A percentile compares a stretch with the other conserved stretches of the same genome.
These are phyloP conservation scores for Mobula hypostoma DNA, from an alignment of 2,113 vertebrate species.

Conservation along the genomic window DNA sequence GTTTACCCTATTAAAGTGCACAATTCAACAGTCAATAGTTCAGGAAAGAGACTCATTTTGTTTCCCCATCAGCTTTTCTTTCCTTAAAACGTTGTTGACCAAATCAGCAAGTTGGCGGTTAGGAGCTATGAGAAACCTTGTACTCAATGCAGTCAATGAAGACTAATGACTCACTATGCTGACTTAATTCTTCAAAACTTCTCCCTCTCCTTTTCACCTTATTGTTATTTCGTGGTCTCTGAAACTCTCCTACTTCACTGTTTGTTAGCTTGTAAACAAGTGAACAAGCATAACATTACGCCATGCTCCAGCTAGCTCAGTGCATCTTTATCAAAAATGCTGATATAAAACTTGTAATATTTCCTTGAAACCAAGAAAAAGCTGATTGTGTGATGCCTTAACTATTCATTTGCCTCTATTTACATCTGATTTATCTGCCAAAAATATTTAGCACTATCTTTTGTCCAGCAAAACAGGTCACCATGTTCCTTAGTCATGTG, in stretches of 20 bases:
- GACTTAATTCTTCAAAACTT: not conserved
- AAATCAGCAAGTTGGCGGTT: not conserved
- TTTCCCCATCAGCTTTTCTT: not conserved
- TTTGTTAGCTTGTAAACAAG: conserved; percentile 13
- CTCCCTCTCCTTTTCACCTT: not conserved
- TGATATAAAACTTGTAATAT: not conserved
- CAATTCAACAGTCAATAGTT: not conserved
- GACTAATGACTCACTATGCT: not conserved
- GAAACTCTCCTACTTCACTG: not conserved
- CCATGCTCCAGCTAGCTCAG: not conserved
- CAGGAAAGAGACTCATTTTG: not conserved
- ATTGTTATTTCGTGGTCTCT: not conserved
- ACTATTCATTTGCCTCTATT: not conserved
- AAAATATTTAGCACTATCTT: not conserved
- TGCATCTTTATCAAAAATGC: not conserved
- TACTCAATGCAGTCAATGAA: not conserved
- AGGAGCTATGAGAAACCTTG: not conserved
- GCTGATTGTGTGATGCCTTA: not conserved
- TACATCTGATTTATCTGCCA: conserved; percentile 17
- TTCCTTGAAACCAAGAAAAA: conserved; percentile 9
- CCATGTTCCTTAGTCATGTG: not conserved
- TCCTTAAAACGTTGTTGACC: not conserved
- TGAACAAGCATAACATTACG: not conserved
- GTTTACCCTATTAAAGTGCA: not conserved
- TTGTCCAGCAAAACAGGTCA: conserved; percentile 12